Conservation (phyloP, 2,113 vertebrate genomes). For the Sclerurus mexicanus region DNA sequence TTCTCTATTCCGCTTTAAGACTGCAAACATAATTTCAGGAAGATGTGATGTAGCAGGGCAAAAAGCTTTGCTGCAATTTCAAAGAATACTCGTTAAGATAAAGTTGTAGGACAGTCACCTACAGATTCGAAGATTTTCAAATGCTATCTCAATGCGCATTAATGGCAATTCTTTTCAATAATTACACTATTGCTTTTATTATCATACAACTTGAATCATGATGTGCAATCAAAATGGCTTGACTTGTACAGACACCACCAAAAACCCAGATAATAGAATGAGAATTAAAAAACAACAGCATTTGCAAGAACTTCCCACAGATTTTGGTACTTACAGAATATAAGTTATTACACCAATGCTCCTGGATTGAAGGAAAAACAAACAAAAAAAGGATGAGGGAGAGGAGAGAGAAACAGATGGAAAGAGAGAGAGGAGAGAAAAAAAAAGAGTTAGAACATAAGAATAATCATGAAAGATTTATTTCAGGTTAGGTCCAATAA, state of each 20-base stretch:
- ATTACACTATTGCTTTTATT: background rate
- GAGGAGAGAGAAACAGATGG: background rate
- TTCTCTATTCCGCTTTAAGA: background rate
- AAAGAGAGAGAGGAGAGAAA: background rate
- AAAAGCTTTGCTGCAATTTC: background rate
- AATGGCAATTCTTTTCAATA: background rate
- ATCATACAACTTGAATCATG: background rate
- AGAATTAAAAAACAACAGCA: background rate
- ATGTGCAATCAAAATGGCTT: background rate
- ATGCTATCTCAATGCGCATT: background rate
- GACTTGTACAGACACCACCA: background rate
- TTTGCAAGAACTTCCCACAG: background rate
- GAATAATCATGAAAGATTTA: background rate
- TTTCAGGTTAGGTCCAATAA: slow-evolving; percentile 40
- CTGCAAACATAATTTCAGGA: background rate
- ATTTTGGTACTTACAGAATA: slow-evolving; percentile 83
- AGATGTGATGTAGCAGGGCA: background rate
- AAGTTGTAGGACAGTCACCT: background rate
- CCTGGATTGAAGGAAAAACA: slow-evolving; percentile 61
- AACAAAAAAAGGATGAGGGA: background rate
- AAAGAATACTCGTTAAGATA: background rate
- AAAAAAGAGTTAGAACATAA: slow-evolving; percentile 21
- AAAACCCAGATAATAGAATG: background rate
- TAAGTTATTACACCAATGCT: slow-evolving; percentile 88
- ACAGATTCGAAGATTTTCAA: background rate